Conservation (phyloP, 2,113 vertebrate species). For the Polyodon spathula region DNA sequence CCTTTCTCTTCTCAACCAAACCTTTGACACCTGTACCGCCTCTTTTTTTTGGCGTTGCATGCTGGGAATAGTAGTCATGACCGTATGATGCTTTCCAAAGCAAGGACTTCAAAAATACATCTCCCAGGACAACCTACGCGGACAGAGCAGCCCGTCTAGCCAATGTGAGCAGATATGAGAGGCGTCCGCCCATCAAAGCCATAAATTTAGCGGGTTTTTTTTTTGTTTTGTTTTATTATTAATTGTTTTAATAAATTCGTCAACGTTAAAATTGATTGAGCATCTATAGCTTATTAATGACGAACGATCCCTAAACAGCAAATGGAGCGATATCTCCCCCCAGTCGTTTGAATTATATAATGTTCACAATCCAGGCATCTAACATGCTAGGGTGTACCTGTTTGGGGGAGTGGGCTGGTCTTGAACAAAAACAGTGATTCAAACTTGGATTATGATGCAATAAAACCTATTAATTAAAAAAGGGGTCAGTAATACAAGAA, state of each 20-base stretch:
- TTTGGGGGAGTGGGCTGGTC: too few species aligned
- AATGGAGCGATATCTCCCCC: too few species aligned
- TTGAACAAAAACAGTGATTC: background rate
- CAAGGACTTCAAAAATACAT: conserved; percentile 56
- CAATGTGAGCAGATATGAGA: conserved; percentile 70
- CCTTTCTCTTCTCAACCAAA: conserved; percentile 47
- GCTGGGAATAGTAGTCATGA: conserved; percentile 46
- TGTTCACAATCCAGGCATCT: too few species aligned
- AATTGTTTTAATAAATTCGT: conserved; percentile 44
- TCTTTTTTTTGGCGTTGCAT: conserved; percentile 21
- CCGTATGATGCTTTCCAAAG: conserved; percentile 17
- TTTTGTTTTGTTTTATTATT: conserved; percentile 42
- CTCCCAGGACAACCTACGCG: conserved; percentile 58
- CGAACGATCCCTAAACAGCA: too few species aligned
- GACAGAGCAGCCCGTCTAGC: conserved; percentile 35
- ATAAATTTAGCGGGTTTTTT: conserved; percentile 37
- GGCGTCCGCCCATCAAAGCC: conserved; percentile 63
- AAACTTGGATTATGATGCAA: background rate
- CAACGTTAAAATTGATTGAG: background rate
- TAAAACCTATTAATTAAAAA: background rate
- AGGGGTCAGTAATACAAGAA: background rate
- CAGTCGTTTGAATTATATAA: too few species aligned
- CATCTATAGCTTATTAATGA: too few species aligned
- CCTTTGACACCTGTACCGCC: conserved; percentile 35
- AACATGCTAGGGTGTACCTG: background rate